Percentiles rank a stretch among this genome's conserved stretches.
Conservation (phyloP, 2,113 vertebrate species). For the Illadopsis cleaveri region DNA sequence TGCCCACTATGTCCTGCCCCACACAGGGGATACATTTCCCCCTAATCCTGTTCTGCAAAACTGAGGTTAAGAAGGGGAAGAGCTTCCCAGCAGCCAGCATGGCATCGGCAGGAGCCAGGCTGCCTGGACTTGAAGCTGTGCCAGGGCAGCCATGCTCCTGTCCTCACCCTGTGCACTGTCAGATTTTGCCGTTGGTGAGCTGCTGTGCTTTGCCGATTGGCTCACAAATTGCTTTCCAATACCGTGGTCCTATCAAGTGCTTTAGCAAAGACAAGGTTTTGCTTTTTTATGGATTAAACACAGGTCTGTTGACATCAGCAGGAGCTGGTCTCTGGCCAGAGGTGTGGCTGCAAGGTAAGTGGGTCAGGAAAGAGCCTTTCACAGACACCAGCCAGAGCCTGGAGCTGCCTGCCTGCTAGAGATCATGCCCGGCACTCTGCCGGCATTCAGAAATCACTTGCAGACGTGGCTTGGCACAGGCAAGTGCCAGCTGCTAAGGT, state of each 20-base stretch:
- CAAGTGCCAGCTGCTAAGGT: background rate
- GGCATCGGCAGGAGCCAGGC: background rate
- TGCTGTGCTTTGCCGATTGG: accelerated
- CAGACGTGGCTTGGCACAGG: background rate
- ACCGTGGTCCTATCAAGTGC: background rate
- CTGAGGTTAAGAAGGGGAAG: background rate
- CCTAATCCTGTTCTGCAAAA: background rate
- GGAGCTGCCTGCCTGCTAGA: accelerated
- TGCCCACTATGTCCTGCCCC: background rate
- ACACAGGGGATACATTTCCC: background rate
- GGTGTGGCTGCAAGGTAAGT: background rate
- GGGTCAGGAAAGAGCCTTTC: background rate
- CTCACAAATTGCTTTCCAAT: background rate
- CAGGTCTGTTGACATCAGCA: background rate
- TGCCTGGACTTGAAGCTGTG: background rate
- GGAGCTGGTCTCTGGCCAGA: background rate
- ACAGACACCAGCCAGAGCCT: background rate
- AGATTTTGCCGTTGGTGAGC: background rate
- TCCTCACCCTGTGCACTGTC: background rate
- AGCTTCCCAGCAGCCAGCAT: background rate
- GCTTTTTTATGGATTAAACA: background rate
- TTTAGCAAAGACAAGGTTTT: background rate
- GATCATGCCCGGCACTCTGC: accelerated
- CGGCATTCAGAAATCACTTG: background rate
- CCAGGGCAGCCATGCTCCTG: background rate